Evolutionary conservation across 2,888 invertebrate species (phyloP).

Genomic region (Carpatolechia fugitivella): DNA sequence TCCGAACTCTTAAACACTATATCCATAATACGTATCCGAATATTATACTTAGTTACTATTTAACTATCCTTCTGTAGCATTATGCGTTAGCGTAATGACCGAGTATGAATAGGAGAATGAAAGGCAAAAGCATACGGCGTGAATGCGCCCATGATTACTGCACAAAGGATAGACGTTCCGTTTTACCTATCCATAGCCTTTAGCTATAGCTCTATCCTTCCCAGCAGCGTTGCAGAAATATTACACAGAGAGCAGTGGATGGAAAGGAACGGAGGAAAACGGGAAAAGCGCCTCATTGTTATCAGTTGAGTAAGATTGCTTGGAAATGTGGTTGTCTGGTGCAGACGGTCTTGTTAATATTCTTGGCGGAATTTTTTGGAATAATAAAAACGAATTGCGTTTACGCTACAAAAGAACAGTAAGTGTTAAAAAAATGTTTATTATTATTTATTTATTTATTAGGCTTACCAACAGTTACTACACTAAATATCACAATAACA

Average conservation of each 20-base stretch:
- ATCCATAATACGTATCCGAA: too few species aligned
- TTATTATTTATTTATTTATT: too few species aligned
- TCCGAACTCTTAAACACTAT: too few species aligned
- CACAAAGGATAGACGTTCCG: constrained; percentile 34
- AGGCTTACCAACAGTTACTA: too few species aligned
- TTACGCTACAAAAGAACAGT: too few species aligned
- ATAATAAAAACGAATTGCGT: too few species aligned
- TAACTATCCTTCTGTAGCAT: not conserved
- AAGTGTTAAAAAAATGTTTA: too few species aligned
- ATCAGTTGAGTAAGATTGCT: constrained; percentile 1
- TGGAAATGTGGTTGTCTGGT: not conserved
- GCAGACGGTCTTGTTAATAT: not conserved
- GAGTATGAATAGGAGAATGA: constrained; percentile 33
- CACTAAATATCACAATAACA: too few species aligned
- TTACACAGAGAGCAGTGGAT: constrained; percentile 29
- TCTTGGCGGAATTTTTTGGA: not conserved
- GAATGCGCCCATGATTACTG: constrained; percentile 45
- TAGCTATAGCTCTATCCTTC: not conserved
- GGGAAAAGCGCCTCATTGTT: constrained; percentile 4
- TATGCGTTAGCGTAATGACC: constrained; percentile 28
- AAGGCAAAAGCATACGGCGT: constrained; percentile 34
- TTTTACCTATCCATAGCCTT: constrained; percentile 6
- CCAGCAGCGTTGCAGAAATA: constrained; percentile 30
- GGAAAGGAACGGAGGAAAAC: constrained; percentile 5
- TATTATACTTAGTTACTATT: too few species aligned